Evolutionary conservation across 92 coral and sea anemone genomes (phyloP).

Genomic region (Heteractis magnifica): DNA sequence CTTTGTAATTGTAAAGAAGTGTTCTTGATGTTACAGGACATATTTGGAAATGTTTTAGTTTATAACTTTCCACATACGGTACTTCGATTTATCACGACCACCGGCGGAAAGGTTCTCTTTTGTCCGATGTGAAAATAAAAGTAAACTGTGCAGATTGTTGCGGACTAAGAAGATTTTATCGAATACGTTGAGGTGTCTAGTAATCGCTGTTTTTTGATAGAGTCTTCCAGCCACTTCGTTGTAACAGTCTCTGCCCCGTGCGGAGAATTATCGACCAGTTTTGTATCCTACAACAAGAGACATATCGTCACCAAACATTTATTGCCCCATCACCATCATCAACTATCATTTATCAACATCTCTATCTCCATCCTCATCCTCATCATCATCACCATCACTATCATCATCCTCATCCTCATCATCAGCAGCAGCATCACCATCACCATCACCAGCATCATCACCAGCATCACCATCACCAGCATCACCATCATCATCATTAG

Average conservation of each 20-base stretch:
- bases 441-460: too few species aligned
- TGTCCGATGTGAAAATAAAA: too few species aligned
- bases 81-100: too few species aligned
- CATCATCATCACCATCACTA: background rate
- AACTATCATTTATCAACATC: background rate
- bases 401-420: too few species aligned
- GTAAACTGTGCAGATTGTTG: background rate
- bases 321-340: background rate
- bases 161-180: background rate
- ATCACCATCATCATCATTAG: background rate
- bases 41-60: too few species aligned
- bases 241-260: slow-evolving; percentile 45
- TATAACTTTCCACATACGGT: too few species aligned
- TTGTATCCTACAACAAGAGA: slow-evolving; percentile 12
- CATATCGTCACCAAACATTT: background rate
- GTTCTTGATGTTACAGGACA: too few species aligned
- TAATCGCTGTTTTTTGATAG: slow-evolving; percentile 52
- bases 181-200: slow-evolving; percentile 30
- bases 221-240: slow-evolving; percentile 67
- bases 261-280: background rate
- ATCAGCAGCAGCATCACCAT: too few species aligned
- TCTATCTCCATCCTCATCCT: background rate
- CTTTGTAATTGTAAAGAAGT: too few species aligned
- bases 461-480: background rate
- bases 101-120: too few species aligned